Percentiles rank a stretch among this genome's conserved stretches.
These are phyloP conservation scores for Motacilla tschutschensis DNA, from an alignment of 2,113 vertebrate species.

Conservation along the genomic window DNA sequence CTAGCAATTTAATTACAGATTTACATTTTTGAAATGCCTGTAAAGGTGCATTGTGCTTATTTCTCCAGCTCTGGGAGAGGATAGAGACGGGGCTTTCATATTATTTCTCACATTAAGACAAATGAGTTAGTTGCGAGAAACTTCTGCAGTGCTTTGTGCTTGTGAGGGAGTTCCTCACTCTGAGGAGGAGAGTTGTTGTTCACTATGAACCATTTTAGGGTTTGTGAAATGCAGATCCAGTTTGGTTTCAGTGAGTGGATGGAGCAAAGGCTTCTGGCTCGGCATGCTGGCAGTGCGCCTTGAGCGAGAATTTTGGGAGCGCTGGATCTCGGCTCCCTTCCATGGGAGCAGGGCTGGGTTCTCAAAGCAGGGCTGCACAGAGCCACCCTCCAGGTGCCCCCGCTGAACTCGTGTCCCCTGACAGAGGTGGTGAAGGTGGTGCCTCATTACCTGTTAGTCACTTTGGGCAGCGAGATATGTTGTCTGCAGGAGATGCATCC, in stretches of 20 bases:
- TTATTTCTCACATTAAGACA: not conserved
- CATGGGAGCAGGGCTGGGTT: rapidly evolving
- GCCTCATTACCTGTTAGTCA: rapidly evolving
- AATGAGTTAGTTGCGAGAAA: not conserved
- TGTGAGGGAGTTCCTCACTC: not conserved
- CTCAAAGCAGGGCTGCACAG: not conserved
- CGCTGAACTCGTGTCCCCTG: not conserved
- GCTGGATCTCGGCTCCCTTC: rapidly evolving
- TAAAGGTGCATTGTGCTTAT: not conserved
- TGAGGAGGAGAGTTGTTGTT: not conserved
- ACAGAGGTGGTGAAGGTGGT: not conserved
- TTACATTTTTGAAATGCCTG: not conserved
- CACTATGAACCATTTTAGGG: rapidly evolving
- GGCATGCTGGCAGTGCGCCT: rapidly evolving
- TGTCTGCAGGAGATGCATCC: not conserved
- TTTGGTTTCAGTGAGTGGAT: not conserved
- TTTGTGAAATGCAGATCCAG: not conserved
- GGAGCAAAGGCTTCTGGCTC: not conserved
- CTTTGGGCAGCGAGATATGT: not conserved
- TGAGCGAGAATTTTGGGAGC: rapidly evolving
- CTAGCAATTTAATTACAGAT: constrained; percentile 36
- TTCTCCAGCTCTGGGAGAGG: not conserved
- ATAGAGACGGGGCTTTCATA: not conserved
- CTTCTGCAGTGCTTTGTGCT: not conserved
- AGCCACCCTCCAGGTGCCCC: not conserved